Conservation (phyloP, 2,888 invertebrate genomes). For the Tenthredo livida region DNA sequence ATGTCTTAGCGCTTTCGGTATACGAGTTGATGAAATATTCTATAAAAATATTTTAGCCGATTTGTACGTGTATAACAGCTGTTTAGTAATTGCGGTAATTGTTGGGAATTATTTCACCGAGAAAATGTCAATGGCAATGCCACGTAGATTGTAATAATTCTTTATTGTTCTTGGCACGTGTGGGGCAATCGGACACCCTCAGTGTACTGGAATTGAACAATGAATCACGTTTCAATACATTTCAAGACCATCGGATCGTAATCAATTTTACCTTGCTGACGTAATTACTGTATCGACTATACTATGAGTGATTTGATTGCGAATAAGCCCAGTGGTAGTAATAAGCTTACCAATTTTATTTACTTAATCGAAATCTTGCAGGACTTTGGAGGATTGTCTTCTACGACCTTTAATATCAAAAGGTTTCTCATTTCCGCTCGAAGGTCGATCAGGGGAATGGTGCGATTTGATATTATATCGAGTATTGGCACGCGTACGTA, state of each 20-base stretch:
- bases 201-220: not conserved
- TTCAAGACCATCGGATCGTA: not conserved
- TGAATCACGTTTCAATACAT: slow-evolving; percentile 16
- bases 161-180: not conserved
- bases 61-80: not conserved
- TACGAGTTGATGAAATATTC: not conserved
- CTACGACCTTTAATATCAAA: not conserved
- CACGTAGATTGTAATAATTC: not conserved
- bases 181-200: not conserved
- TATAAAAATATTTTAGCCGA: not conserved
- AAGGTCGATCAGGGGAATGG: slow-evolving; percentile 11
- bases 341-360: not conserved
- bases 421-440: slow-evolving; percentile 19
- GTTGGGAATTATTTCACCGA: not conserved
- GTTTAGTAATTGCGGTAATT: not conserved
- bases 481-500: slow-evolving; percentile 13
- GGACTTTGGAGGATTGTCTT: slow-evolving; percentile 15
- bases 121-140: slow-evolving; percentile 34
- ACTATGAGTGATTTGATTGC: not conserved
- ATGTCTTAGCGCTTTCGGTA: too few species aligned
- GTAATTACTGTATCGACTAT: not conserved
- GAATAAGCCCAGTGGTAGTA: not conserved
- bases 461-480: not conserved
- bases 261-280: slow-evolving; percentile 7
- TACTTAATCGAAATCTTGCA: not conserved